Conservation (phyloP, 2,797 vertebrate species). For the Chromis chromis region DNA sequence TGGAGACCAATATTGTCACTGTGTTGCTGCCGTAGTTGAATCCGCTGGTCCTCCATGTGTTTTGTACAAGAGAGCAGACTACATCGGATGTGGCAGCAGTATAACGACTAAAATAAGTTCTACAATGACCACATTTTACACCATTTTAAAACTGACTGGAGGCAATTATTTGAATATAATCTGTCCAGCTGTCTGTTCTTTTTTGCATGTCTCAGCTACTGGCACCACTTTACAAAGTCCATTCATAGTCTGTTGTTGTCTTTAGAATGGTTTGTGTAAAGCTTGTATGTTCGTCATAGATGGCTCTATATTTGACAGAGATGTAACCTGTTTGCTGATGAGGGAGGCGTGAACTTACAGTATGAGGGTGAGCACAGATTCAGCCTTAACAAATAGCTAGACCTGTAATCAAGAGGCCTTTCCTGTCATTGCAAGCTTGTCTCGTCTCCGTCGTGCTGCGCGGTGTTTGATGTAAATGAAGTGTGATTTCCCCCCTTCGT, state of each 20-base stretch:
- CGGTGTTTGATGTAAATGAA: slow-evolving; percentile 62
- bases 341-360: slow-evolving; percentile 39
- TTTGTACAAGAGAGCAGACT: slow-evolving; percentile 22
- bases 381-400: slow-evolving; percentile 81
- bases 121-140: slow-evolving; percentile 19
- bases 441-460: slow-evolving; percentile 57
- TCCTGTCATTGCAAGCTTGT: slow-evolving; percentile 78
- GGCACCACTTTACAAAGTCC: slow-evolving; percentile 5
- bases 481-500: slow-evolving; percentile 17
- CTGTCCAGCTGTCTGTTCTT: slow-evolving; percentile 17
- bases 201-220: slow-evolving; percentile 44
- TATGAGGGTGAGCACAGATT: slow-evolving; percentile 69
- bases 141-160: slow-evolving; percentile 2
- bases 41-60: too few relatives aligned
- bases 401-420: slow-evolving; percentile 82
- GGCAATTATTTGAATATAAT: slow-evolving; percentile 26
- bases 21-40: slow-evolving; percentile 12
- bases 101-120: slow-evolving; percentile 1
- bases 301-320: slow-evolving; percentile 32
- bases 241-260: slow-evolving; percentile 24
- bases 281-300: slow-evolving; percentile 18
- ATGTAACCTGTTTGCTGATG: slow-evolving; percentile 25
- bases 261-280: slow-evolving; percentile 14
- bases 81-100: not conserved
- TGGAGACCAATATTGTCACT: slow-evolving; percentile 44